Evolutionary conservation across 2,113 vertebrate species (phyloP).

Genomic region (Cynocephalus volans): DNA sequence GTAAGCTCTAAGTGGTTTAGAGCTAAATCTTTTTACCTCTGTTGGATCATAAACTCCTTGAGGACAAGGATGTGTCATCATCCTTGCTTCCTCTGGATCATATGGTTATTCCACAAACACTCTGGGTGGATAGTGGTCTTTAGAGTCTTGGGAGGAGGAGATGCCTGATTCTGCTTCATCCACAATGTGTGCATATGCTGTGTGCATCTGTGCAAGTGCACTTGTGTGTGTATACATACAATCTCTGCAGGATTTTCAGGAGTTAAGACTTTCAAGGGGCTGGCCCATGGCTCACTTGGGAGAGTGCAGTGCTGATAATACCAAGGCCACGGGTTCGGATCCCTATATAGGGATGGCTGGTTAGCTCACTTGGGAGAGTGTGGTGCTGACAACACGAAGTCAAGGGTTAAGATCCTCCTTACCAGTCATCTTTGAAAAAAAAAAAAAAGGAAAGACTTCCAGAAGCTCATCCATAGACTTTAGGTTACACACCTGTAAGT

Average conservation of each 20-base stretch:
- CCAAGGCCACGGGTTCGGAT: no score
- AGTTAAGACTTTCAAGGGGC: background rate
- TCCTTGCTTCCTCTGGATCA: background rate
- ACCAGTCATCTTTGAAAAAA: no score
- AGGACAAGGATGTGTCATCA: background rate
- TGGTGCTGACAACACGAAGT: no score
- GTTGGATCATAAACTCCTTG: background rate
- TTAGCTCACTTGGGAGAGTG: no score
- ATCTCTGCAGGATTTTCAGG: background rate
- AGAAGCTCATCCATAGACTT: background rate
- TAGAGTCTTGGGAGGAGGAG: background rate
- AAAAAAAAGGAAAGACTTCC: background rate
- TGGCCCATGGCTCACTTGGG: no score
- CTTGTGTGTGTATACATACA: rapidly evolving
- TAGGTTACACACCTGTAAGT: background rate
- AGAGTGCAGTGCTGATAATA: no score
- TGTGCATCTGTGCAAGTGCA: background rate
- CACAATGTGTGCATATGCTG: rapidly evolving
- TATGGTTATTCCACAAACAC: background rate
- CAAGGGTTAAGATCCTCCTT: no score
- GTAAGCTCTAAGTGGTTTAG: background rate
- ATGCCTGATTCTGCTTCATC: background rate
- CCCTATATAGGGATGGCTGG: no score
- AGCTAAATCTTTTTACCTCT: background rate
- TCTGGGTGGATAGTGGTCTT: background rate